phyloP scores from a whole-genome alignment of 2,113 vertebrate genomes.

The Calidris pygmaea region DNA sequence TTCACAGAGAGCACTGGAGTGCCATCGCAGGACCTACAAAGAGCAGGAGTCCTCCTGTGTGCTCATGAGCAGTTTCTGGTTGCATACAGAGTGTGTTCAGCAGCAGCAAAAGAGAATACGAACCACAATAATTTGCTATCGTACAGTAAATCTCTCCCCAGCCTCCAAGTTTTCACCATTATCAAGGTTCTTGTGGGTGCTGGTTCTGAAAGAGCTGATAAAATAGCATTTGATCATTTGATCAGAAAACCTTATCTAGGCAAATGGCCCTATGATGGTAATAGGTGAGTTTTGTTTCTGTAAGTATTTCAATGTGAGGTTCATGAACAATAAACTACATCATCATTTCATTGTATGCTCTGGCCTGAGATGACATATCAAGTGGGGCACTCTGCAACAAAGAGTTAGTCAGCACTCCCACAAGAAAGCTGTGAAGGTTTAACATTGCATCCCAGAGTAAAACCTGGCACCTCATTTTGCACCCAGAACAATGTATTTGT shows the following conservation, averaged over 20 bases:
- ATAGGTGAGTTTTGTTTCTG: neutral
- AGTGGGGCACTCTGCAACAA: neutral
- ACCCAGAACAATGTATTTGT: neutral
- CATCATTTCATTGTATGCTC: neutral
- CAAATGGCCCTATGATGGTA: neutral
- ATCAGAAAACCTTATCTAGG: neutral
- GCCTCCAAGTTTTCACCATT: neutral
- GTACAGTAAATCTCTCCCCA: neutral
- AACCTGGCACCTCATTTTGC: neutral
- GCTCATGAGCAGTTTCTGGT: neutral
- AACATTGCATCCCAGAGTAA: neutral
- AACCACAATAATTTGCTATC: neutral
- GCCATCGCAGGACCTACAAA: rapidly evolving
- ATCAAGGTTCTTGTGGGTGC: neutral
- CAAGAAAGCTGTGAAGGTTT: neutral
- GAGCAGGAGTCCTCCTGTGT: neutral
- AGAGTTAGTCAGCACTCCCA: neutral
- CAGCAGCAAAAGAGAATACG: neutral
- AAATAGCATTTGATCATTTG: neutral
- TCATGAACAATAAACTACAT: neutral
- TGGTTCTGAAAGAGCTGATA: neutral
- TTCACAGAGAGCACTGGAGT: neutral
- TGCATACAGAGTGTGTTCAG: neutral
- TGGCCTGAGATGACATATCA: neutral
- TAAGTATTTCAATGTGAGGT: neutral